Percentiles rank a stretch among this genome's conserved stretches.
Conservation (phyloP, 1,140 invertebrate genomes). For the Doryteuthis pealeii region DNA sequence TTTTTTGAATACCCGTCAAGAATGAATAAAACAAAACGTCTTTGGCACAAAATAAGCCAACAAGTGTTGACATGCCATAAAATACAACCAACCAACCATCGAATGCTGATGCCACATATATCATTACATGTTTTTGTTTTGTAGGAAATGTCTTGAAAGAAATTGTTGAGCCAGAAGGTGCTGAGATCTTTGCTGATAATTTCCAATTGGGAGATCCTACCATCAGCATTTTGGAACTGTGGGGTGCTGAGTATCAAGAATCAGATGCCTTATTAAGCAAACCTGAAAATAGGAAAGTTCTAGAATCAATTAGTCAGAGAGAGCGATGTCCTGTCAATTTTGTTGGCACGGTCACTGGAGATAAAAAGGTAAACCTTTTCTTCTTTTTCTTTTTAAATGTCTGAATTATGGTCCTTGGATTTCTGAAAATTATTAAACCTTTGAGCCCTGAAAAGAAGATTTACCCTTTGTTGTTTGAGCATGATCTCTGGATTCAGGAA, state of each 20-base stretch:
- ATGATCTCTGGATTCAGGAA: too few relatives aligned
- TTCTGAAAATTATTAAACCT: too few relatives aligned
- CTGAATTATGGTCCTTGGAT: too few relatives aligned
- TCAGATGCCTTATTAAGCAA: constrained; percentile 84
- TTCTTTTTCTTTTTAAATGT: not conserved
- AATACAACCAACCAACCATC: too few relatives aligned
- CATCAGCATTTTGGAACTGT: constrained; percentile 88
- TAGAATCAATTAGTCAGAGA: constrained; percentile 76
- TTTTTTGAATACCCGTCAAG: too few relatives aligned
- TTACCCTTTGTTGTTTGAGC: too few relatives aligned
- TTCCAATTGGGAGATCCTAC: constrained; percentile 92
- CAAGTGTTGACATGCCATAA: too few relatives aligned
- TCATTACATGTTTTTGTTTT: constrained; percentile 31
- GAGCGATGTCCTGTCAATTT: constrained; percentile 92
- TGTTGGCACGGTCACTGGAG: constrained; percentile 88
- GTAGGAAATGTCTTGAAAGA: constrained; percentile 94
- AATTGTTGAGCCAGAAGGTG: constrained; percentile 89
- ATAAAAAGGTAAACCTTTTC: constrained; percentile 69
- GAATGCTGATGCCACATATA: too few relatives aligned
- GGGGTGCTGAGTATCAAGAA: constrained; percentile 99
- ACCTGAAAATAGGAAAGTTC: constrained; percentile 65
- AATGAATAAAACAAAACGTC: too few relatives aligned
- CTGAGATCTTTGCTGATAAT: constrained; percentile 82
- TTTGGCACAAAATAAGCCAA: too few relatives aligned
- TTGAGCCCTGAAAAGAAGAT: too few relatives aligned